Percentiles rank a stretch among this genome's conserved stretches.
These are phyloP conservation scores for Charadrius vociferus DNA, from an alignment of 2,113 vertebrate species.

Conservation along the genomic window DNA sequence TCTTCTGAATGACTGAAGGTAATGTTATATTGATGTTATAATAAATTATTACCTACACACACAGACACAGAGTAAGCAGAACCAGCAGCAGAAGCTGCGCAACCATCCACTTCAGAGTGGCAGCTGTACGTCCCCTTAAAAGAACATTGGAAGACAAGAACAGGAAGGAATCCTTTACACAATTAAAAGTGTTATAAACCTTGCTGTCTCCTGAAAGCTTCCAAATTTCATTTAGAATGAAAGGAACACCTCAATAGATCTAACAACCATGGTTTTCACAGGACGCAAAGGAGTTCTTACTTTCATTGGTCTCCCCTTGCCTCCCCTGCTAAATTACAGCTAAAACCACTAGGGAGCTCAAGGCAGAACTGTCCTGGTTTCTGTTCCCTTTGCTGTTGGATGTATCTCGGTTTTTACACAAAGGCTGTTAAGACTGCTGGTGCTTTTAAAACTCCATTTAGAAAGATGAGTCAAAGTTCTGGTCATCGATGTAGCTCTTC, in stretches of 20 bases:
- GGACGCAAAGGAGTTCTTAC: background rate
- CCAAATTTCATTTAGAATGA: background rate
- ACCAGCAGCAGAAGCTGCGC: background rate
- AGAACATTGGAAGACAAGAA: background rate
- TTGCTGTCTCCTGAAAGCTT: background rate
- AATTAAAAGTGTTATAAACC: background rate
- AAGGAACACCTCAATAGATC: background rate
- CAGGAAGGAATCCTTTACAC: background rate
- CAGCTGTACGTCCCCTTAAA: background rate
- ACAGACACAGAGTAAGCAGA: background rate
- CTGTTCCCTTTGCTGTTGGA: background rate
- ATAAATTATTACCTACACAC: background rate
- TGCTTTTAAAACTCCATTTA: background rate
- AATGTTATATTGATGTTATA: constrained; percentile 19
- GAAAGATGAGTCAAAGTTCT: background rate
- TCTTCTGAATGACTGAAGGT: constrained; percentile 11
- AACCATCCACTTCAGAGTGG: background rate
- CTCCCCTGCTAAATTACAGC: background rate
- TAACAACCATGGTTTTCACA: background rate
- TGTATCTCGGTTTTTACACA: background rate
- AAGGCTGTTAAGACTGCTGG: background rate
- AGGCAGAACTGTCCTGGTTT: background rate
- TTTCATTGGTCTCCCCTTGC: background rate
- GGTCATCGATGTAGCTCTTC: background rate
- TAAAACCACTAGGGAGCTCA: background rate